Conservation (phyloP, 1,140 invertebrate species). For the Anadara kagoshimensis region DNA sequence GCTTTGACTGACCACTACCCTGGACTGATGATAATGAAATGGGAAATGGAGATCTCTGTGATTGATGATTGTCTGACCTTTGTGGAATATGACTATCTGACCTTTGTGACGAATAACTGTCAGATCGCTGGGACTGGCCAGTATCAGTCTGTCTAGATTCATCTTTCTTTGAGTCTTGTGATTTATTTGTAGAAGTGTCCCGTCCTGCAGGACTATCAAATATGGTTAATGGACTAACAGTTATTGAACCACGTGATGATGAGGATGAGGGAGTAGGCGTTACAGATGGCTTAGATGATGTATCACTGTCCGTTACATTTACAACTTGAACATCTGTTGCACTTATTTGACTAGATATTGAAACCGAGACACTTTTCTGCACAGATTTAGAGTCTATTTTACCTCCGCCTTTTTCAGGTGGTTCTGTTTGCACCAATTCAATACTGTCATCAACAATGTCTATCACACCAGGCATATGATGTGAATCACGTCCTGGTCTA, state of each 20-base stretch:
- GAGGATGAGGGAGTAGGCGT: conserved; percentile 7
- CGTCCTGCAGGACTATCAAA: conserved; percentile 12
- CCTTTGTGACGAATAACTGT: conserved; percentile 3
- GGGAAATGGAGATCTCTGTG: conserved; percentile 18
- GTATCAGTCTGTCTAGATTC: background rate
- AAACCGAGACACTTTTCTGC: conserved; percentile 32
- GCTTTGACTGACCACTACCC: background rate
- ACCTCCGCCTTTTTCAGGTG: conserved; percentile 27
- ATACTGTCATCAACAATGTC: conserved; percentile 39
- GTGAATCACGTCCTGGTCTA: background rate
- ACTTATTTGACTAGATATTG: conserved; percentile 37
- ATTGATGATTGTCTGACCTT: background rate
- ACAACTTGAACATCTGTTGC: conserved; percentile 32
- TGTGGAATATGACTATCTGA: background rate
- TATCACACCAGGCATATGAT: conserved; percentile 15
- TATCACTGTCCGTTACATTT: conserved; percentile 15
- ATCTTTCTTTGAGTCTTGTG: background rate
- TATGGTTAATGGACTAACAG: conserved; percentile 39
- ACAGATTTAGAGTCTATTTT: conserved; percentile 16
- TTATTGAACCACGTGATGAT: conserved; percentile 36
- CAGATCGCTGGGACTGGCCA: background rate
- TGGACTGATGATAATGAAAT: conserved; percentile 14
- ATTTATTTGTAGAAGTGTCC: background rate
- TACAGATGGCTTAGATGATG: conserved; percentile 8
- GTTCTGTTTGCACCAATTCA: conserved; percentile 40